Evolutionary conservation across 2,113 vertebrate genomes (phyloP).

Genomic region (Siniperca chuatsi): DNA sequence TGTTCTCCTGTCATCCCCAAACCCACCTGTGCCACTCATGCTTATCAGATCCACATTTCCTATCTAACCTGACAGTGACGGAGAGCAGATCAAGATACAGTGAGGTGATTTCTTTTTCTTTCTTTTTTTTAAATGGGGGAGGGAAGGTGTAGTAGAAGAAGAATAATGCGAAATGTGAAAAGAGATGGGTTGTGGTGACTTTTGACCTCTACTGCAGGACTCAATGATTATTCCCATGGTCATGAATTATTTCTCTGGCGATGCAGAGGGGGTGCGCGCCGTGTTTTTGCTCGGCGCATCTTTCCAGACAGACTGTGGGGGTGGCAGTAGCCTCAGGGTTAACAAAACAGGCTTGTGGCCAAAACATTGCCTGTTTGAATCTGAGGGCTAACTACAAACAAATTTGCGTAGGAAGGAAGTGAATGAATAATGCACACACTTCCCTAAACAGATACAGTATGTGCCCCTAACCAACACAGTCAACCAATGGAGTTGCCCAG

Average conservation of each 20-base stretch:
- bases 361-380: constrained; percentile 31
- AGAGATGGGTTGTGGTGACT: constrained; percentile 66
- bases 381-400: constrained; percentile 13
- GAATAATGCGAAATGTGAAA: constrained; percentile 49
- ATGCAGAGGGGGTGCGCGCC: background rate
- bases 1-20: constrained; percentile 51
- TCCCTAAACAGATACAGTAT: constrained; percentile 13
- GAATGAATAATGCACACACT: constrained; percentile 10
- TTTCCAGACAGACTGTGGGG: constrained; percentile 38
- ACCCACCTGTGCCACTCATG: constrained; percentile 71
- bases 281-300: constrained; percentile 18
- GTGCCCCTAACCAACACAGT: constrained; percentile 3
- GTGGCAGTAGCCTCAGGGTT: constrained; percentile 22
- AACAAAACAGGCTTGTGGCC: constrained; percentile 31
- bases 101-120: constrained; percentile 32
- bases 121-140: constrained; percentile 9
- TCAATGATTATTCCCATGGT: constrained; percentile 40
- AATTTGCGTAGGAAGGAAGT: background rate
- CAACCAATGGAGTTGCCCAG: background rate
- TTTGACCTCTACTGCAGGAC: constrained; percentile 63
- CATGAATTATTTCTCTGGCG: constrained; percentile 66
- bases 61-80: constrained; percentile 40
- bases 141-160: constrained; percentile 14
- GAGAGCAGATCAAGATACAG: constrained; percentile 29
- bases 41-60: constrained; percentile 52